Percentiles rank a stretch among this genome's conserved stretches.
Evolutionary conservation across 2,113 vertebrate species (phyloP).

Genomic region (Phoxinus phoxinus): DNA sequence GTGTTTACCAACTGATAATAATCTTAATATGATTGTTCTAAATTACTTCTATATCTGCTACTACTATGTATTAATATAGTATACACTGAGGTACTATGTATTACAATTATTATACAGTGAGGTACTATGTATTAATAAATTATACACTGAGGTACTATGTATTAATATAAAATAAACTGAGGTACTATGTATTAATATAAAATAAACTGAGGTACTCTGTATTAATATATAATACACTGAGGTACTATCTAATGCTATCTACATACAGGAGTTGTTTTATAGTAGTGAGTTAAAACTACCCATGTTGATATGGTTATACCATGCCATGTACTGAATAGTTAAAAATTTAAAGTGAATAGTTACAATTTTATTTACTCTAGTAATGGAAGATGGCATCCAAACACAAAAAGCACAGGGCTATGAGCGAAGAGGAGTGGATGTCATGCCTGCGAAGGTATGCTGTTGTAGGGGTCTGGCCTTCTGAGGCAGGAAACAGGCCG

Average conservation of each 20-base stretch:
- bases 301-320: background rate
- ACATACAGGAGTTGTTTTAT: background rate
- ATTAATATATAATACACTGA: too few relatives aligned
- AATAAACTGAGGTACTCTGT: too few relatives aligned
- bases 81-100: background rate
- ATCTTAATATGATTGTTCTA: background rate
- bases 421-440: conserved; percentile 2
- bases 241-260: background rate
- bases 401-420: background rate
- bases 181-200: too few relatives aligned
- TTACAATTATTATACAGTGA: too few relatives aligned
- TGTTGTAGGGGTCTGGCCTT: conserved; percentile 22
- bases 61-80: background rate
- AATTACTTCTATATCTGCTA: background rate
- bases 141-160: too few relatives aligned
- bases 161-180: too few relatives aligned
- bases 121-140: too few relatives aligned
- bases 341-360: background rate
- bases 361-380: background rate
- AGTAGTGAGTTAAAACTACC: background rate
- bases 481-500: conserved; percentile 21
- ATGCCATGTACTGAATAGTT: background rate
- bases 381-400: background rate
- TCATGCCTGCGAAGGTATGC: conserved; percentile 23
- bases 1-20: background rate